phyloP scores from a whole-genome alignment of 2,888 invertebrate genomes.

The Chloromyia formosa region DNA sequence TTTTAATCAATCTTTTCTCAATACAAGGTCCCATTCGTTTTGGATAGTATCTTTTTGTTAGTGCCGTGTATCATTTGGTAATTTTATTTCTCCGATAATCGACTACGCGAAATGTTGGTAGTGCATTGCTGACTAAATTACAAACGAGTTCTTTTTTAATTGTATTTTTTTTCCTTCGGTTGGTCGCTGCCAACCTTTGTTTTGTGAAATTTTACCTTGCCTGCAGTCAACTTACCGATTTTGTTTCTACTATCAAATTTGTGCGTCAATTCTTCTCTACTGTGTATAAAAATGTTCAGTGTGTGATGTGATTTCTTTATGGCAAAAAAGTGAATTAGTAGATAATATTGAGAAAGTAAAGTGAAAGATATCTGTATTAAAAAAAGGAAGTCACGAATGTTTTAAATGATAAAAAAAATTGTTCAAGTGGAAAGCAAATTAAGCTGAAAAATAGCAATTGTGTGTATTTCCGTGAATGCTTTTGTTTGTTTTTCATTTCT shows the following conservation, averaged over 20 bases:
- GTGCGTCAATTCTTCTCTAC: not conserved
- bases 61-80: not conserved
- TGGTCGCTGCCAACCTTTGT: not conserved
- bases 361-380: not conserved
- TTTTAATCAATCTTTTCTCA: not conserved
- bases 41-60: not conserved
- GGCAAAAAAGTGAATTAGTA: not conserved
- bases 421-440: not conserved
- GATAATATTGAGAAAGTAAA: conserved; percentile 1
- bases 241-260: not conserved
- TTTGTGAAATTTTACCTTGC: not conserved
- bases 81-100: not conserved
- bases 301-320: not conserved
- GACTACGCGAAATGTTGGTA: not conserved
- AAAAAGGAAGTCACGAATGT: not conserved
- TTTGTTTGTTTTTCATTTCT: not conserved
- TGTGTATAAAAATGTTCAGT: too few species aligned
- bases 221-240: not conserved
- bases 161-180: not conserved
- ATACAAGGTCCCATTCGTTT: not conserved
- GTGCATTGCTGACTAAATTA: too few species aligned
- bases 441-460: not conserved
- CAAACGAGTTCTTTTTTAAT: too few species aligned
- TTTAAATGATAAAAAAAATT: conserved; percentile 7
- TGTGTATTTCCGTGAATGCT: not conserved